Percentiles rank a stretch among this genome's conserved stretches.
These are phyloP conservation scores for Lithophane socia DNA, from an alignment of 2,888 invertebrate species.

Conservation along the genomic window DNA sequence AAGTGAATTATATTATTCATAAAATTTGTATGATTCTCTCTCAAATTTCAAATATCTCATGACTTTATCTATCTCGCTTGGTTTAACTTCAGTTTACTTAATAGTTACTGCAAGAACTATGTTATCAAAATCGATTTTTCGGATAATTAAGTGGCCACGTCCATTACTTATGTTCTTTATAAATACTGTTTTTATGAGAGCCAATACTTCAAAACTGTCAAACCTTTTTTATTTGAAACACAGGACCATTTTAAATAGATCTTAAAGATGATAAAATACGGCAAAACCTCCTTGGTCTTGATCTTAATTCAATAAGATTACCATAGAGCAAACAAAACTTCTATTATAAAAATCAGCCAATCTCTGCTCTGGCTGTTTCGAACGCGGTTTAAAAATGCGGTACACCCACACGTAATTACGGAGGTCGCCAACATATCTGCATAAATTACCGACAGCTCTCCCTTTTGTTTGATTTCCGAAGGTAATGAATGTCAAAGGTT, in stretches of 20 bases:
- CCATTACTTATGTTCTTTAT: not conserved
- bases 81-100: constrained; percentile 18
- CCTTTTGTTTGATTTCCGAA: constrained; percentile 69
- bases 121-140: constrained; percentile 1
- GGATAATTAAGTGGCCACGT: not conserved
- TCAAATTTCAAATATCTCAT: constrained; percentile 30
- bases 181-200: not conserved
- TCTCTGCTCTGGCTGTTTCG: constrained; percentile 5
- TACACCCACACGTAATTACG: constrained; percentile 59
- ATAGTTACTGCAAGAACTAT: not conserved
- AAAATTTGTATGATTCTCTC: constrained; percentile 42
- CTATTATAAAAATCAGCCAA: constrained; percentile 26
- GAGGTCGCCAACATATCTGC: constrained; percentile 65
- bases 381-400: constrained; percentile 47
- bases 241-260: not conserved
- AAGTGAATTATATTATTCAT: constrained; percentile 53
- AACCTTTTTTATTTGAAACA: not conserved
- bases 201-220: not conserved
- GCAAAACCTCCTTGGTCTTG: not conserved
- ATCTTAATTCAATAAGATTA: not conserved
- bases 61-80: constrained; percentile 19
- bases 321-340: constrained; percentile 17
- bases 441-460: constrained; percentile 67
- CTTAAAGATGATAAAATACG: too few relatives aligned
- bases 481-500: constrained; percentile 46